Percentiles rank a stretch among this genome's conserved stretches.
These are phyloP conservation scores for Drepanosiphum platanoidis DNA, from an alignment of 2,888 invertebrate species.

Conservation along the genomic window DNA sequence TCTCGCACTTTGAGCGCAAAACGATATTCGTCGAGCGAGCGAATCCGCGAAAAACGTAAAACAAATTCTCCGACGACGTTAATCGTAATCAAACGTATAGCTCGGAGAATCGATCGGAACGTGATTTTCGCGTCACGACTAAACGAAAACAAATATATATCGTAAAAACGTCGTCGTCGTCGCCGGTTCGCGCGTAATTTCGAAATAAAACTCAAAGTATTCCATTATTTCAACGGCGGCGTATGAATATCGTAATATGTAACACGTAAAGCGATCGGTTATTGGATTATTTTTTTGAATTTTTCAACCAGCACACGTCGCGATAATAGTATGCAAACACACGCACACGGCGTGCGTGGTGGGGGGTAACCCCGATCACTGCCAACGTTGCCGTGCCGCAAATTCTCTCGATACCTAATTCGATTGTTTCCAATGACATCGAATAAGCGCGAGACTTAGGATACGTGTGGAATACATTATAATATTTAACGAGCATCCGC, in stretches of 20 bases:
- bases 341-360: neutral
- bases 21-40: too few species aligned
- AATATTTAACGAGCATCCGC: slow-evolving; percentile 33
- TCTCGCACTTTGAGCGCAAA: too few species aligned
- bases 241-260: too few species aligned
- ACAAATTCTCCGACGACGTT: too few species aligned
- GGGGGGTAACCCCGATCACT: neutral
- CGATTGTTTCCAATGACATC: slow-evolving; percentile 24
- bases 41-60: too few species aligned
- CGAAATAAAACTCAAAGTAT: neutral
- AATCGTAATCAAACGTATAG: too few species aligned
- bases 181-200: too few species aligned
- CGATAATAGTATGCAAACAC: neutral
- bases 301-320: neutral
- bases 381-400: neutral
- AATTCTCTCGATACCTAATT: slow-evolving; percentile 34
- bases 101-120: too few species aligned
- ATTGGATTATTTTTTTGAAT: neutral
- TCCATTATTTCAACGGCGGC: neutral
- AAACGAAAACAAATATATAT: too few species aligned
- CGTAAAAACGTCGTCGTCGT: too few species aligned
- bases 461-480: slow-evolving; percentile 41
- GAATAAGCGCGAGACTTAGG: neutral
- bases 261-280: neutral
- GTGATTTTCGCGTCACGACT: too few species aligned